Evolutionary conservation across 2,113 vertebrate species (phyloP), one percentile per base, ranked within the genome.

Genomic region (Ardeotis arabs): DNA sequence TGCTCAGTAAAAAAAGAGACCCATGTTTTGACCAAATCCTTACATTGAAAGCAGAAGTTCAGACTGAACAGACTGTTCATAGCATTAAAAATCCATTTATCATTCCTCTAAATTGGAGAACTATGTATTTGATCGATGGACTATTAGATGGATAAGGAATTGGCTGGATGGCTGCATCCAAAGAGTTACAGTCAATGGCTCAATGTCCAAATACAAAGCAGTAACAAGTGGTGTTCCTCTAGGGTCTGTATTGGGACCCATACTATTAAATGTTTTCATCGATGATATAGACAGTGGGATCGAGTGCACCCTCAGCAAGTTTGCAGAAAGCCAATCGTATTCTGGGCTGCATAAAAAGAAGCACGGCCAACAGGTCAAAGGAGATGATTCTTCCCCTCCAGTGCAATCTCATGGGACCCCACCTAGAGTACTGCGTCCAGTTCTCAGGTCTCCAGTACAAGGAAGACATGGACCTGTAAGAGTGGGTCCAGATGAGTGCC

Each of bases 361-460:
- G 14, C 0, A 0, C 6, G 28, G 14, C 1, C 50, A 29, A 14
- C 28, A 74, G n/a, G 29, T 13, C 0, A 0, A 84, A 44, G 15
- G 31, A 77, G 4, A 9, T 6, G 44, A 68, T 39, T 64, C 45
- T 89, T 2, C 12, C 17, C 13, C 37, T 72, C 37, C 11, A 0
- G 6, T 29, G 15, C 8, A 9, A 41, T 29, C 59, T 72, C 3
- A 5, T 64, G 50, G 52, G 12, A 55, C 7, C 5, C 12, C 35
- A 31, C 14, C 25, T 41, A 22, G 7, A 47, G 14, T 21, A 18
- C 19, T 75, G 33, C 23, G 10, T 23, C 24, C 44, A 44, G 0
- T 27, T 68, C 27, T 49, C 14, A 25, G 49, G 44, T 53, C 15
- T 37, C 13, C 50, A 33, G 37, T 10, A n/a, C 9, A 68, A 64